Evolutionary conservation across 2,888 invertebrate genomes (phyloP), one percentile per base, ranked within the genome.

Genomic region (Tenthredo mesomela): DNA sequence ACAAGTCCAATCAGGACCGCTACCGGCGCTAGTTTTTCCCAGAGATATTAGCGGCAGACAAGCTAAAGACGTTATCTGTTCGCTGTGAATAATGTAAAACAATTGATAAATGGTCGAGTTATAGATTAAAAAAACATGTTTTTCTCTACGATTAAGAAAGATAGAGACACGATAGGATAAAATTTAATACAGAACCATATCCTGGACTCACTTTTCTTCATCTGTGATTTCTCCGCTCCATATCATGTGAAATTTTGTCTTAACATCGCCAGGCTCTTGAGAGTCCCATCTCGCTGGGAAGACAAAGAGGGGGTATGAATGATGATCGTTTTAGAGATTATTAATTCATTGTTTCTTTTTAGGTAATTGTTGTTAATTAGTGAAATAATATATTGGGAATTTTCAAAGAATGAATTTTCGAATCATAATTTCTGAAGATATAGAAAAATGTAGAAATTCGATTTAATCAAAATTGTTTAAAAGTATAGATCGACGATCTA

Each of bases 1-100:
- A 92, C 98, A 98, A 18, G 98, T 98, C 99, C 99, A 99, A 92
- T 99, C 99, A 40, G 97, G 96, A 7, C 96, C 96, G 91, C 96
- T 94, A 71, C 95, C 94, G 18, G 94, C 93, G 86, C 94, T 94
- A 70, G 93, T 88, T 88, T 93, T 94, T 82, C 94, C 94, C 86
- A 94, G 92, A n/a, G 94, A 94, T 83, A 94, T 93, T 18, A 95
- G 89, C 5, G 95, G 95, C 85, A 95, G 90, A 88, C 95, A 95
- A 82, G 94, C 88, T 43, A 95, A 88, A 78, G 94, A 91, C 10
- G 94, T 95, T 71, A 95, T 93, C 88, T 92, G 92, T 90, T 95
- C 95, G 78, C 94, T 95, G 86, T 77, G 91, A 86, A 73, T 29
- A 21, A 25, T 21, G n/a, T n/a, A 9, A 73, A 50, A 15, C 4